Evolutionary conservation across 2,113 vertebrate genomes (phyloP).

Genomic region (Amphiprion percula): DNA sequence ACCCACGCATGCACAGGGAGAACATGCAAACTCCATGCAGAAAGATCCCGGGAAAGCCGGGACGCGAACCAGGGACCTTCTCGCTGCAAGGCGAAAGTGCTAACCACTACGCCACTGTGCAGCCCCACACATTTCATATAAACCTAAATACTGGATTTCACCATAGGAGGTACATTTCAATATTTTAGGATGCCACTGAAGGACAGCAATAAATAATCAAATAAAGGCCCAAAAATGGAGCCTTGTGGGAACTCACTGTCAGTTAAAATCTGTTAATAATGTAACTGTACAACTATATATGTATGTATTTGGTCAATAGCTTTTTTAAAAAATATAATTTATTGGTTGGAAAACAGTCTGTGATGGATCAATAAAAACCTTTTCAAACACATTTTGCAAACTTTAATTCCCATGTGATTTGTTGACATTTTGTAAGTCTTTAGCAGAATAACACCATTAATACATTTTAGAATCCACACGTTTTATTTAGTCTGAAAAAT

Average conservation of each 20-base stretch:
- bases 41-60: too few relatives aligned
- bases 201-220: not conserved
- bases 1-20: too few relatives aligned
- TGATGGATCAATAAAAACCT: not conserved
- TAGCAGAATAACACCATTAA: not conserved
- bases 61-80: too few relatives aligned
- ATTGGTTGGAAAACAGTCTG: not conserved
- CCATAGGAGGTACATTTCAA: not conserved
- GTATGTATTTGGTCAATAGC: not conserved
- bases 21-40: too few relatives aligned
- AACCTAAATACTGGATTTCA: not conserved
- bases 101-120: too few relatives aligned
- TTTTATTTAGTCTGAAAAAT: constrained; percentile 3
- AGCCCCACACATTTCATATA: not conserved
- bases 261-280: not conserved
- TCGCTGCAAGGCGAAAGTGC: too few relatives aligned
- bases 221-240: not conserved
- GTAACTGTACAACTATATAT: not conserved
- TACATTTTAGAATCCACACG: not conserved
- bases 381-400: not conserved
- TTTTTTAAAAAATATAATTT: not conserved
- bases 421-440: not conserved
- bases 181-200: too few relatives aligned
- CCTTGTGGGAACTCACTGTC: constrained; percentile 3
- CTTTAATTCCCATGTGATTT: not conserved